A percentile compares a stretch with the other conserved stretches of the same genome.
Conservation (phyloP, 1,140 invertebrate species). For the Drosophila repletoides region DNA sequence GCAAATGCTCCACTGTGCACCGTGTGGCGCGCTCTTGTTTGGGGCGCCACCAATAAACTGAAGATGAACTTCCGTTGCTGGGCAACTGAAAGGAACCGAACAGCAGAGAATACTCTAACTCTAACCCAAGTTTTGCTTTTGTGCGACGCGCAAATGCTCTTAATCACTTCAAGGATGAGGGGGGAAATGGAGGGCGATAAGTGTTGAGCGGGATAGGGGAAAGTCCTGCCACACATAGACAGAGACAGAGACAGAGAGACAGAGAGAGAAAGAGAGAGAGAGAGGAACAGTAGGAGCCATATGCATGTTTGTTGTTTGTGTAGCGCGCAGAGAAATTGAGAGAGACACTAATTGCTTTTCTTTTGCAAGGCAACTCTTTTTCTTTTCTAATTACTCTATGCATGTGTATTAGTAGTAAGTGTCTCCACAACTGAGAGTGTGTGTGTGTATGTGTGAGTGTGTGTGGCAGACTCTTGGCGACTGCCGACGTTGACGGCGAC, state of each 20-base stretch:
- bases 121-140: constrained; percentile 24
- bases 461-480: constrained; percentile 64
- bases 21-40: constrained; percentile 15
- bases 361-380: constrained; percentile 75
- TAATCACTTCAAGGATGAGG: constrained; percentile 67
- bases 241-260: constrained; percentile 15
- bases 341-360: constrained; percentile 80
- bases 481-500: too few relatives aligned
- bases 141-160: constrained; percentile 60
- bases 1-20: constrained; percentile 28
- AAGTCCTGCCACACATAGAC: too few relatives aligned
- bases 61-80: constrained; percentile 66
- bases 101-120: background rate
- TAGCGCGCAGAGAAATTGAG: constrained; percentile 69
- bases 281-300: background rate
- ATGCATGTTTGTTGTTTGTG: constrained; percentile 53
- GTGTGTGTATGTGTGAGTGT: constrained; percentile 6
- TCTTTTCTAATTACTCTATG: constrained; percentile 78
- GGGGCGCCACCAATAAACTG: constrained; percentile 72
- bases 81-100: background rate
- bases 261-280: background rate
- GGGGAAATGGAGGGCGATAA: constrained; percentile 1
- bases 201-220: constrained; percentile 10
- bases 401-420: constrained; percentile 36
- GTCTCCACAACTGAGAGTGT: constrained; percentile 1